Evolutionary conservation across 2,888 invertebrate genomes (phyloP).

Genomic region (Lycaena phlaeas): DNA sequence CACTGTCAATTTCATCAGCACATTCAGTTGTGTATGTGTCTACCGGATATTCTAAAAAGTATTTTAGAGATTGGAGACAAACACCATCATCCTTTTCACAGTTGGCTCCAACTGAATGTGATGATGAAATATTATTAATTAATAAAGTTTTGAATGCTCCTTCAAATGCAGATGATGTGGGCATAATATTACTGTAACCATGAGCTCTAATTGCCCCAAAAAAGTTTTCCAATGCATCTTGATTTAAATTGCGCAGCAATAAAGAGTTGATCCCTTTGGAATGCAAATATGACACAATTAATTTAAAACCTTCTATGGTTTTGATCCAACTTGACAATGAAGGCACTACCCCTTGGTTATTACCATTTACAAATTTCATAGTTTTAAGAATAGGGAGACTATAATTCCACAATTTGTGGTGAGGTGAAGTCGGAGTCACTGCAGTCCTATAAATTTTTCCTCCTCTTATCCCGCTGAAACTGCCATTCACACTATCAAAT

Average conservation of each 20-base stretch:
- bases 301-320: slow-evolving; percentile 14
- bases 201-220: slow-evolving; percentile 20
- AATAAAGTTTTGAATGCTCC: slow-evolving; percentile 13
- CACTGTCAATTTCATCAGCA: too few relatives aligned
- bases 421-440: slow-evolving; percentile 10
- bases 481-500: slow-evolving; percentile 9
- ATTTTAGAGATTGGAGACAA: slow-evolving; percentile 15
- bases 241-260: background rate
- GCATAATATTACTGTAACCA: too few relatives aligned
- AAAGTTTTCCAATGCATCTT: slow-evolving; percentile 16
- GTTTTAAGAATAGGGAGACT: slow-evolving; percentile 14
- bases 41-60: too few relatives aligned
- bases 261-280: background rate
- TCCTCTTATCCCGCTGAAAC: background rate
- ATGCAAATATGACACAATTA: background rate
- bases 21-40: too few relatives aligned
- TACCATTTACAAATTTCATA: slow-evolving; percentile 13
- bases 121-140: slow-evolving; percentile 14
- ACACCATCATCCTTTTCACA: slow-evolving; percentile 17
- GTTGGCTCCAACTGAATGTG: too few relatives aligned
- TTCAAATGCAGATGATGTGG: too few relatives aligned
- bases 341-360: slow-evolving; percentile 9
- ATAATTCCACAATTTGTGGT: slow-evolving; percentile 15
- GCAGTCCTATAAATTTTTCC: slow-evolving; percentile 5
- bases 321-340: slow-evolving; percentile 17